These are phyloP conservation scores for Drosophila navojoa DNA, from an alignment of 1,140 invertebrate genomes.

Conservation along the genomic window DNA sequence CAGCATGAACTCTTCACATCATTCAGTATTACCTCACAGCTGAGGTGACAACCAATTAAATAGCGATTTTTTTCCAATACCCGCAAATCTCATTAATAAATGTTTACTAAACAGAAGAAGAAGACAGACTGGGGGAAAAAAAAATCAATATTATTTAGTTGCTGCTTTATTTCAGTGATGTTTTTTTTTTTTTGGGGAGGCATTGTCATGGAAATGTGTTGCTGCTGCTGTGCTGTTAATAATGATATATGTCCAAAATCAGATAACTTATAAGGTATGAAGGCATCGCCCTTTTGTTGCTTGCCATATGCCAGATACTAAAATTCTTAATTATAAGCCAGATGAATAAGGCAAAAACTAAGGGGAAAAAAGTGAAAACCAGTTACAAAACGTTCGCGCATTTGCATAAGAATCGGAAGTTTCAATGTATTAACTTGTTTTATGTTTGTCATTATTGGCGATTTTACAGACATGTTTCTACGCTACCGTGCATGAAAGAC, in stretches of 20 bases:
- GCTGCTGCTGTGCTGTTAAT: constrained; percentile 50
- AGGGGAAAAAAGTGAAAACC: constrained; percentile 45
- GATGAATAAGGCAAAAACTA: constrained; percentile 15
- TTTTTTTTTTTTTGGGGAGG: constrained; percentile 17
- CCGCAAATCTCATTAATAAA: constrained; percentile 64
- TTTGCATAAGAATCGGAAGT: constrained; percentile 76
- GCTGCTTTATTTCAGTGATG: constrained; percentile 60
- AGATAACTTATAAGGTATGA: constrained; percentile 50
- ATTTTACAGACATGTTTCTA: constrained; percentile 73
- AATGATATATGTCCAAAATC: constrained; percentile 74
- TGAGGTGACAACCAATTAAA: constrained; percentile 79
- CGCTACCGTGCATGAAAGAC: constrained; percentile 58
- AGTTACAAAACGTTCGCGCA: constrained; percentile 65
- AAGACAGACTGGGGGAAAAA: background rate
- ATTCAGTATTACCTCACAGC: constrained; percentile 21
- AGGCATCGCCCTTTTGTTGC: constrained; percentile 49
- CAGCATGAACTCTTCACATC: constrained; percentile 32
- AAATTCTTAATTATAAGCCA: constrained; percentile 76
- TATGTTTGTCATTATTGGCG: constrained; percentile 81
- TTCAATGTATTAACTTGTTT: constrained; percentile 80
- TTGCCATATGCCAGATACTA: constrained; percentile 23
- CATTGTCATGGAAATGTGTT: constrained; percentile 66
- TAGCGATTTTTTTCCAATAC: constrained; percentile 58
- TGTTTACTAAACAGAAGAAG: constrained; percentile 35
- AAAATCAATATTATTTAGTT: constrained; percentile 57